Evolutionary conservation across 2,888 invertebrate species (phyloP), one percentile per base, ranked within the genome.

Genomic region (Dolichomitus sp.): DNA sequence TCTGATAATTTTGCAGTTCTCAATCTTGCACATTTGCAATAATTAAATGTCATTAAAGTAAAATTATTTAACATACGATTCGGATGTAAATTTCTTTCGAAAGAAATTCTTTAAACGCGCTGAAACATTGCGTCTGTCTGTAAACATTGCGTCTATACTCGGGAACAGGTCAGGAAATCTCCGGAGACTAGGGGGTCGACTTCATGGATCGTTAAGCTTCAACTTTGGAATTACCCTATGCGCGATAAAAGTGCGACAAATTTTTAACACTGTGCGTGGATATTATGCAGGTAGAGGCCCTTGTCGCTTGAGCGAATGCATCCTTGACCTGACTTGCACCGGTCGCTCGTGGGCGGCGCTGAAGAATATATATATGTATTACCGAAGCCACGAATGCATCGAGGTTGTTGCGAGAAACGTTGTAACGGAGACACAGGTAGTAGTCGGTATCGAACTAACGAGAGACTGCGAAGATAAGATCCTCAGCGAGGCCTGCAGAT

Each of bases 301-400:
- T 72, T 57, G 65, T 68, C 72, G 72, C 72, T 77, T 23, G 77
- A 57, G 63, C 65, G 75, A 61, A 17, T 48, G 17, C 37, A 70
- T 63, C 80, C 80, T 80, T 75, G 80, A 80, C 69, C 75, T 63
- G 73, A 40, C 33, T 57, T 17, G 48, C 17, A 19, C 19, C 12
- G 19, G 66, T 73, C 37, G 52, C 33, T 14, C 17, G 33, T 50
- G 33, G 33, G n/a, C 17, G 48, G 17, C n/a, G n/a, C 37, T 37
- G 37, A 7, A 7, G 9, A 37, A 9, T 7, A 37, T 37, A 37
- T 37, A 37, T 23, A 23, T 30, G 19, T 14, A 14, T 52, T 40
- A 17, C 52, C 23, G 14, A 17, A 23, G 52, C 19, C 6, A 19
- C 40, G 14, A 52, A 50, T 33, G 50, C 68, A 6, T n/a, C 11